Evolutionary conservation across 2,797 vertebrate genomes (phyloP).

Genomic region (Myotis vivesi): DNA sequence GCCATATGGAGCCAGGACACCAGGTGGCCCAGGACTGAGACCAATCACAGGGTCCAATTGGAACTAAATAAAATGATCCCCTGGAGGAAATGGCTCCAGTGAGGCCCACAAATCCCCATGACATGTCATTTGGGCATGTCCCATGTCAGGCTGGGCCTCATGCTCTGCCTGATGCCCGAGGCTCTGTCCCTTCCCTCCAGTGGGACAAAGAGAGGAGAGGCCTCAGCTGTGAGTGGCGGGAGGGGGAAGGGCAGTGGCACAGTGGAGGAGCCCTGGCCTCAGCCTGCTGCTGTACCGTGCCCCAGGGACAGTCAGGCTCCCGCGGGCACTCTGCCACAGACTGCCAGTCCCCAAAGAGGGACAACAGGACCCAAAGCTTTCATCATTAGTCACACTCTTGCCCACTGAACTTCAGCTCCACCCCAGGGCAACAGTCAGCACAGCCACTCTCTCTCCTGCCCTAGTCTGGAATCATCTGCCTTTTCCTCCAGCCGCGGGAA

Average conservation of each 20-base stretch:
- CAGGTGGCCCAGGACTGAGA: conserved; percentile 85
- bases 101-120: conserved; percentile 83
- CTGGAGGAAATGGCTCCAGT: conserved; percentile 83
- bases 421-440: background rate
- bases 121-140: conserved; percentile 81
- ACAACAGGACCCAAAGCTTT: background rate
- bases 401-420: background rate
- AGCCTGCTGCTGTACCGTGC: conserved; percentile 19
- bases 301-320: background rate
- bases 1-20: conserved; percentile 80
- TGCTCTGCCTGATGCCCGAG: conserved; percentile 70
- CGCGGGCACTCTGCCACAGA: too few species aligned
- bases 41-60: conserved; percentile 86
- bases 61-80: conserved; percentile 87
- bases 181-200: conserved; percentile 52
- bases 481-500: background rate
- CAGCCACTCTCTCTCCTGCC: background rate
- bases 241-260: background rate
- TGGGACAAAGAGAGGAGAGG: conserved; percentile 63
- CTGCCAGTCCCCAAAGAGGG: background rate
- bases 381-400: background rate
- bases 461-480: background rate
- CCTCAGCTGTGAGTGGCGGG: conserved; percentile 66
- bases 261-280: background rate
- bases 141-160: conserved; percentile 77